Evolutionary conservation across 2,888 invertebrate genomes (phyloP).

Genomic region (Andrena dorsata): DNA sequence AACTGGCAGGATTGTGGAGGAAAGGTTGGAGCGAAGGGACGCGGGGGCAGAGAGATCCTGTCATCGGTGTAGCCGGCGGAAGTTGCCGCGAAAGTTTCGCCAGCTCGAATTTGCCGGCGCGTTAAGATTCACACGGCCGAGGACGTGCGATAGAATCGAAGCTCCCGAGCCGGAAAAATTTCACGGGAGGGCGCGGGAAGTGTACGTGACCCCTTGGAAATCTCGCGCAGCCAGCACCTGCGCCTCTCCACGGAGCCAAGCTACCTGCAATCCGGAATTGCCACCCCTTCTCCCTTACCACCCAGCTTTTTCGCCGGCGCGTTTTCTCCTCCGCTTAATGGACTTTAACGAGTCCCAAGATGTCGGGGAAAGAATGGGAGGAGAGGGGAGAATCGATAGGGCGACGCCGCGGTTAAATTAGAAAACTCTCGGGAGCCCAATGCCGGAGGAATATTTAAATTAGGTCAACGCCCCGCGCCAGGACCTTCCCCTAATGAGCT

Average conservation of each 20-base stretch:
- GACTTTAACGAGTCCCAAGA: slow-evolving; percentile 67
- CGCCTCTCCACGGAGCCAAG: slow-evolving; percentile 16
- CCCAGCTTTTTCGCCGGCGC: slow-evolving; percentile 5
- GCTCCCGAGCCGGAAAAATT: slow-evolving; percentile 53
- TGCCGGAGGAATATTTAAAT: slow-evolving; percentile 75
- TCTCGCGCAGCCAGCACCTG: slow-evolving; percentile 56
- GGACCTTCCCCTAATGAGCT: slow-evolving; percentile 72
- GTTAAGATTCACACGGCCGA: slow-evolving; percentile 54
- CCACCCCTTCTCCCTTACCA: slow-evolving; percentile 10
- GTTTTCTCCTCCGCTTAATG: slow-evolving; percentile 64
- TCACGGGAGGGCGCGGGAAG: slow-evolving; percentile 36
- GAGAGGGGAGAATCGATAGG: slow-evolving; percentile 31
- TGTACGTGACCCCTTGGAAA: slow-evolving; percentile 60
- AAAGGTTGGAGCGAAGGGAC: slow-evolving; percentile 1
- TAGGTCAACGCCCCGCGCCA: slow-evolving; percentile 71
- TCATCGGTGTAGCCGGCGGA: neutral
- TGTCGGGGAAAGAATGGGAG: neutral
- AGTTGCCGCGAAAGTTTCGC: slow-evolving; percentile 28
- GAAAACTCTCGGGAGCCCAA: slow-evolving; percentile 68
- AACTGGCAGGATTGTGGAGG: neutral
- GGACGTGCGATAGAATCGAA: slow-evolving; percentile 50
- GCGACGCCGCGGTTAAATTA: slow-evolving; percentile 71
- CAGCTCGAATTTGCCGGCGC: slow-evolving; percentile 36
- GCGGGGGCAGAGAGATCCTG: neutral
- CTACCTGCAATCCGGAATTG: neutral